Conservation (phyloP, 2,888 invertebrate species). For the Sericinus montela region DNA sequence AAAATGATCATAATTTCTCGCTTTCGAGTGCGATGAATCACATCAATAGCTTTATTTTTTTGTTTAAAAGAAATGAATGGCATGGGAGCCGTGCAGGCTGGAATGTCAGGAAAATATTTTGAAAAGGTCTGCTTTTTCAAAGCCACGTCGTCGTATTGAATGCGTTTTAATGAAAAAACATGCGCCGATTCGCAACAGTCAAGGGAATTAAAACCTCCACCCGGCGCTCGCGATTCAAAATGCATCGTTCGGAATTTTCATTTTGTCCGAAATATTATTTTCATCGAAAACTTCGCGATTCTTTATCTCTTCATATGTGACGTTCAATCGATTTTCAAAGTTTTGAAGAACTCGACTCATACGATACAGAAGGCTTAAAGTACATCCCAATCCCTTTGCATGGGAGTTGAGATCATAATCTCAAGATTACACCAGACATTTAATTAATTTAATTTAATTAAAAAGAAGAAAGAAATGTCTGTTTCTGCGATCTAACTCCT, state of each 20-base stretch:
- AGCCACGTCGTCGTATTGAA: slow-evolving; percentile 77
- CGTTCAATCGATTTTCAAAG: slow-evolving; percentile 26
- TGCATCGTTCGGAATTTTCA: slow-evolving; percentile 69
- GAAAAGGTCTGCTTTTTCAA: slow-evolving; percentile 73
- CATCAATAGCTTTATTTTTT: slow-evolving; percentile 34
- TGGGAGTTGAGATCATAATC: too few species aligned
- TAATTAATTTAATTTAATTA: too few species aligned
- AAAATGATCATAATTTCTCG: slow-evolving; percentile 18
- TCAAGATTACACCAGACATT: too few species aligned
- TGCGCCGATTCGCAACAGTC: slow-evolving; percentile 77
- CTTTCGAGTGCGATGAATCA: slow-evolving; percentile 24
- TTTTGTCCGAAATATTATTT: slow-evolving; percentile 71
- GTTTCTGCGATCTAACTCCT: too few species aligned
- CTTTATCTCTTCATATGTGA: slow-evolving; percentile 50
- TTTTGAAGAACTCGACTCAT: too few species aligned
- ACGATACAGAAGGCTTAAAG: too few species aligned
- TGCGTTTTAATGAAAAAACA: slow-evolving; percentile 80
- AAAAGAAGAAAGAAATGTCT: too few species aligned
- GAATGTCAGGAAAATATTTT: slow-evolving; percentile 73
- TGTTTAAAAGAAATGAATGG: slow-evolving; percentile 52
- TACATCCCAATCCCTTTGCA: too few species aligned
- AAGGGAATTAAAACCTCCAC: slow-evolving; percentile 73
- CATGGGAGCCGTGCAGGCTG: slow-evolving; percentile 52
- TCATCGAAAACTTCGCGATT: slow-evolving; percentile 47
- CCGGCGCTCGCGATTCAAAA: slow-evolving; percentile 48